Evolutionary conservation across 2,113 vertebrate genomes (phyloP), one percentile per base, ranked within the genome.

Genomic region (Alligator sinensis): DNA sequence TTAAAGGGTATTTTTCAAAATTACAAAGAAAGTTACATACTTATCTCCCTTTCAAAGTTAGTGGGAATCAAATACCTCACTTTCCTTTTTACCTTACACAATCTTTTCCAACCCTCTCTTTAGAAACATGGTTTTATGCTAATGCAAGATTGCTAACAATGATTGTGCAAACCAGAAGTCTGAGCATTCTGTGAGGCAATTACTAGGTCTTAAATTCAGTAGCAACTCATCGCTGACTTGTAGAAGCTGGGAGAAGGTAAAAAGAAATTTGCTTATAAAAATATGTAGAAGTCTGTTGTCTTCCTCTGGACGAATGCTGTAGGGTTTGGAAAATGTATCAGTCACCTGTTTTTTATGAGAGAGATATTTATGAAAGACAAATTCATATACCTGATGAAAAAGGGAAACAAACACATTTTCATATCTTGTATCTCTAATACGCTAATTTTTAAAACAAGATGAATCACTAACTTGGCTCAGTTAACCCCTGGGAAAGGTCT

Each of bases 401-500:
- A 77, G 89, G 60, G 61, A 57, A 57, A 89, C 72, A n/a, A 90
- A 21, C 54, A 79, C 11, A 17, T 24, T 82, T 82, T 24, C 14
- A 55, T 81, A 89, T 60, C 19, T 77, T 93, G 68, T 76, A 38
- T 90, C 28, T 70, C 27, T 38, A n/a, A 57, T 76, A 63, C 6
- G 17, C 87, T 76, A 18, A 38, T 68, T 88, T 93, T 86, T 72
- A 76, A 55, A 94, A 75, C 83, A 21, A 83, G 75, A 80, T 82
- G 87, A 93, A 97, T 97, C 34, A 18, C 94, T 97, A 97, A 97
- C 96, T 84, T 89, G 80, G 77, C 86, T 92, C 82, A 30, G 91
- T 96, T 97, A 95, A 96, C 96, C 93, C 80, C 82, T 76, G 84
- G 91, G 91, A 77, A 96, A 97, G 63, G 94, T 91, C 93, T 94